Evolutionary conservation across 2,888 invertebrate genomes (phyloP).

Genomic region (Belgica antarctica): DNA sequence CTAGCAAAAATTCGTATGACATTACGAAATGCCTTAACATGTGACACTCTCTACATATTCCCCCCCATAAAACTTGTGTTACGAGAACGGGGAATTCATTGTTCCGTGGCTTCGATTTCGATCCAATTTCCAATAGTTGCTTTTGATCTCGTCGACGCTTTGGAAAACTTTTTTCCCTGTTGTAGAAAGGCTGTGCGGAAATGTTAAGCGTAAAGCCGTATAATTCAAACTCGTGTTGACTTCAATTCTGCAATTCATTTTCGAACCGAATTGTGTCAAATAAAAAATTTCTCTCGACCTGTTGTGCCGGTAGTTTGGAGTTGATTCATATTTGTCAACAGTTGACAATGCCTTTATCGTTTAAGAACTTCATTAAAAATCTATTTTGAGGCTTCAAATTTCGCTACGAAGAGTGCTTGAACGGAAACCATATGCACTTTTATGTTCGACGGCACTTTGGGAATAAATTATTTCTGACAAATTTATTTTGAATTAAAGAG

Average conservation of each 20-base stretch:
- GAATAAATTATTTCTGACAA: slow-evolving; percentile 43
- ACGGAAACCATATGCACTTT: slow-evolving; percentile 1
- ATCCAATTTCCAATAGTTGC: neutral
- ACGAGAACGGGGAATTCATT: too few species aligned
- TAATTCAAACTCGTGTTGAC: neutral
- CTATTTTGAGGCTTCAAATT: neutral
- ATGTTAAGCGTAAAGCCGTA: slow-evolving; percentile 29
- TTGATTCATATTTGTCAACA: slow-evolving; percentile 18
- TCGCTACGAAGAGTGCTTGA: neutral
- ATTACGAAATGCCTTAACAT: too few species aligned
- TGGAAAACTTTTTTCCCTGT: neutral
- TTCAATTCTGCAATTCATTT: neutral
- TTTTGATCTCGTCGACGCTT: neutral
- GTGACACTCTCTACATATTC: too few species aligned
- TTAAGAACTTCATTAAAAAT: slow-evolving; percentile 17
- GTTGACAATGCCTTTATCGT: slow-evolving; percentile 30
- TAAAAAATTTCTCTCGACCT: slow-evolving; percentile 4
- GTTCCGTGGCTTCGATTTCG: neutral
- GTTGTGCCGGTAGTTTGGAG: neutral
- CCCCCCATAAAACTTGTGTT: too few species aligned
- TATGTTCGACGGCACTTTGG: slow-evolving; percentile 4
- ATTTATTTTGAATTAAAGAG: slow-evolving; percentile 42
- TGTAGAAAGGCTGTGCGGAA: slow-evolving; percentile 24
- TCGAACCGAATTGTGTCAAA: neutral
- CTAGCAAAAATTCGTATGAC: too few species aligned